Evolutionary conservation across 2,888 invertebrate species (phyloP), one percentile per base, ranked within the genome.

Genomic region (Nymphalis polychloros): DNA sequence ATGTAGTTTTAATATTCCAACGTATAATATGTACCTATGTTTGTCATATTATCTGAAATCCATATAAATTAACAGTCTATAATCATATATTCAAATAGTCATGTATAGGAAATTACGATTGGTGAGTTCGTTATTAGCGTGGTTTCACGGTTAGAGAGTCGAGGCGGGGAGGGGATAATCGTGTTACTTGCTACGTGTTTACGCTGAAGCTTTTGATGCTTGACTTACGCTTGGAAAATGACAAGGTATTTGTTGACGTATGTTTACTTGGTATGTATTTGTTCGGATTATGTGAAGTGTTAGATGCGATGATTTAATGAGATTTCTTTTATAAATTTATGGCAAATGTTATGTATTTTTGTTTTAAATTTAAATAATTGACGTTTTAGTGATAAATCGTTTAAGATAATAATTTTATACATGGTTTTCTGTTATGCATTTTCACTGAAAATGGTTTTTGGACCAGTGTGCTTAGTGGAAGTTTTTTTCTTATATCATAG

Each of bases 111-210:
- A 79, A 81, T 81, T 80, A 81, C 78, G 78, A 79, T 75, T 79
- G 77, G 76, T 77, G 78, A 79, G 81, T 83, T 82, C 80, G 80
- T 83, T 82, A 83, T 83, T 84, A 84, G 78, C 78, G 78, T 74
- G 77, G 81, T 81, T 82, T 72, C 71, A 72, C 57, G 73, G 69
- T 63, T 61, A 67, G 65, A 62, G 61, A 70, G 72, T 55, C 50
- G 47, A 59, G 64, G 41, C 8, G 52, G 52, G 64, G 64, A 63
- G 57, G 67, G 66, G 67, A 63, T 74, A 72, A 71, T 73, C 69
- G 66, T 47, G 71, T 73, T 73, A 69, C 66, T 67, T 63, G 70
- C 70, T 68, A 57, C 62, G 71, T 68, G 69, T 69, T 69, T 69
- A 69, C 69, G 65, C 63, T 57, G 66, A 63, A 41, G 57, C 57